phyloP scores from a whole-genome alignment of 2,113 vertebrate genomes.

The Eolophus roseicapilla region DNA sequence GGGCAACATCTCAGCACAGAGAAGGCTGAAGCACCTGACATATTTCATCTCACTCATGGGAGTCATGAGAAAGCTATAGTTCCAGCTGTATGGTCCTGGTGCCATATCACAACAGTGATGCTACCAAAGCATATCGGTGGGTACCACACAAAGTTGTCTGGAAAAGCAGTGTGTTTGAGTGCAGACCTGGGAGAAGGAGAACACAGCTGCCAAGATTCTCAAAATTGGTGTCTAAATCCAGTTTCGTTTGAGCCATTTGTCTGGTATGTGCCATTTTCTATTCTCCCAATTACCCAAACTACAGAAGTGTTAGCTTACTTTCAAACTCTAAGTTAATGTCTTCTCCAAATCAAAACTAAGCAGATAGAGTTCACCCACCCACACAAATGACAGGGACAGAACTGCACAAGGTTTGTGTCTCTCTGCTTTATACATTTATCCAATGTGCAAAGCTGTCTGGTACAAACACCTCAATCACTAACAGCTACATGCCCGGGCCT shows the following conservation, averaged over 20 bases:
- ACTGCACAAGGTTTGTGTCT: not conserved
- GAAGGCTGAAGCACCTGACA: not conserved
- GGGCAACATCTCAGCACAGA: not conserved
- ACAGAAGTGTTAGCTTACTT: not conserved
- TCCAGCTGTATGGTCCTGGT: not conserved
- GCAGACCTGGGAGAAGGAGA: not conserved
- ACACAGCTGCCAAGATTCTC: not conserved
- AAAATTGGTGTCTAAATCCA: not conserved
- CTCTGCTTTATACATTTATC: not conserved
- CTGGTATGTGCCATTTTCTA: not conserved
- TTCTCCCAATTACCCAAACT: not conserved
- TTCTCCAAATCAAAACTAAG: not conserved
- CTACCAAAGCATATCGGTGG: not conserved
- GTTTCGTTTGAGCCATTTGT: not conserved
- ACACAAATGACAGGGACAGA: not conserved
- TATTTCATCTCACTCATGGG: not conserved
- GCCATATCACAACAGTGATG: not conserved
- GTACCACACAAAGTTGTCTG: not conserved
- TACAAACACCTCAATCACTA: not conserved
- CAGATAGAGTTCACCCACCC: not conserved
- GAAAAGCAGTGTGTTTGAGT: not conserved
- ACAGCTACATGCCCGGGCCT: not conserved
- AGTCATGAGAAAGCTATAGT: not conserved
- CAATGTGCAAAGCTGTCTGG: not conserved
- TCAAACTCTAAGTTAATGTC: not conserved